Evolutionary conservation across 1,140 invertebrate species (phyloP), one percentile per base, ranked within the genome.

Genomic region (Chionoecetes opilio): DNA sequence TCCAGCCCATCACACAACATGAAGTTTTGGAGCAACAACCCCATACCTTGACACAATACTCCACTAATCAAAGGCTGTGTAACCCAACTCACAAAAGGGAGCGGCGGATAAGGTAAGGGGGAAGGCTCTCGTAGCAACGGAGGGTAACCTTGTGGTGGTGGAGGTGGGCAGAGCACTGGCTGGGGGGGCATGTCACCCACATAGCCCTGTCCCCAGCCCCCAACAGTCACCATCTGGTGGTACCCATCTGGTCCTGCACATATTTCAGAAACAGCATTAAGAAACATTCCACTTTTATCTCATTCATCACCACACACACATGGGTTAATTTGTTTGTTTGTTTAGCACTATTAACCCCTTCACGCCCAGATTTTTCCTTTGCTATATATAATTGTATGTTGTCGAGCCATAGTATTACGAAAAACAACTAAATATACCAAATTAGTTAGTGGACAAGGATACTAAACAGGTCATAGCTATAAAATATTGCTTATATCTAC

Each of bases 151-250:
- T 93, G 84, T n/a, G 35, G 63, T 41, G 34, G 21, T 11, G 88
- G 88, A 26, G 84, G 82, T 53, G 92, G 92, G 38, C 92, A 41
- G n/a, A 85, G 92, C 37, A 93, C 37, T 2, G 92, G 32, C 9
- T 87, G 92, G 8, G 38, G 38, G 26, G 92, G 92, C 38, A 46
- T 31, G 31, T 93, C 92, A 29, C 92, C 92, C 92, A 63, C 29
- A 34, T 86, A 93, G 1, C 92, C 92, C 46, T 29, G 92, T 53
- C 84, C 82, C 92, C 92, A 93, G 31, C 84, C 84, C 2, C 92
- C 38, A 34, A 93, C 84, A 46, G 92, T 29, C 53, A 93, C 41
- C 29, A 93, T 87, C 82, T 93, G 92, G 0, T 38, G 92, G n/a
- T 87, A 93, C 26, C 82, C 82, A 53, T 87, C 92, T 46, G 29